Base-by-base conservation (phyloP, 2,797 vertebrate species). In the Chaetophractus vellerosus region DNA sequence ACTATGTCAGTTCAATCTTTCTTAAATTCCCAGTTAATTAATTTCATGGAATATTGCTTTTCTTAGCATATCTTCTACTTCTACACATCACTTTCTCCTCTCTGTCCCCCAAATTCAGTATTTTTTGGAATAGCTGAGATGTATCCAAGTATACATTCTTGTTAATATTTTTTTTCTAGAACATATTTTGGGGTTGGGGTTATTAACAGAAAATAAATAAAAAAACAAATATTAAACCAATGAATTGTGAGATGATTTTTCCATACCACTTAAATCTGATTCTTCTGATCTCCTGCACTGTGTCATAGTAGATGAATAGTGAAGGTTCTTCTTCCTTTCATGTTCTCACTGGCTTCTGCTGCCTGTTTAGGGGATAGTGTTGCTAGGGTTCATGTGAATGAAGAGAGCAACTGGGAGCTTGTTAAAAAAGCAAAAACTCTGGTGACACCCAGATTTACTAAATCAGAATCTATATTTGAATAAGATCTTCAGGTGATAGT, bases 21-120 rank as follows among this genome's bases (percentile, higher is more conserved):
- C 59, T 84, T 45, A 28, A 93, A 63, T 57, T 55, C 61, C 36
- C 19, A 66, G 23, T 80, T 89, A 81, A 14, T 90, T 93, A 61
- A n/a, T 26, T 45, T 96, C 18, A 78, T 8, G 23, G 15, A 64
- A 33, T 82, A 18, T 26, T 64, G 6, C 4, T 72, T 78, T 82
- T 61, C n/a, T 41, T 57, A 15, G 52, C 21, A 61, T 21, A 59
- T 18, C 28, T 89, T 84, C 26, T 36, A 6, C 4, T 86, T 91
- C 6, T 15, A 87, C 3, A 23, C 9, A 21, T 64, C 16, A 63
- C 4, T 52, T 88, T 91, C 33, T 83, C 18, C 31, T 11, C 50
- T 24, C 6, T 23, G 8, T 14, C 0, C 12, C 16, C 7, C 33
- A 96, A 94, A 38, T 26, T 90, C 14, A 69, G 19, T 1, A 31